Base-by-base conservation (phyloP, 2,888 invertebrate genomes). In the Meiosimyza decipiens region DNA sequence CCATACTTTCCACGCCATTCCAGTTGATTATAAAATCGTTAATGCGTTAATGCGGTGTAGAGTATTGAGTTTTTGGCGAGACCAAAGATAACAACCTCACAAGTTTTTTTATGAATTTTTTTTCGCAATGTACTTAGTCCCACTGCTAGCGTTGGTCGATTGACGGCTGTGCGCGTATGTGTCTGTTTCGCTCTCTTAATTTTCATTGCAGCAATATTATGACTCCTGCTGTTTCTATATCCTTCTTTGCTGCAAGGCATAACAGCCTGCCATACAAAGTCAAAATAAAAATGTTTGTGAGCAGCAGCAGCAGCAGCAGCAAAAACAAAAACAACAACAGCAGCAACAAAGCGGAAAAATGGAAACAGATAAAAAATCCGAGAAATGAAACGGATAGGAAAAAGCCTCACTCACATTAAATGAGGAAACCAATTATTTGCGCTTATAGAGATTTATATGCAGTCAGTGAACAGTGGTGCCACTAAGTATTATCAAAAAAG, bases 381-480 rank as follows among this genome's bases (percentile, higher is more conserved):
- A 73, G 72, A 75, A 75, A 76, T 76, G 76, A 73, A 77, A 75
- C 76, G 76, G 73, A 77, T 71, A 73, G 75, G 73, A 76, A 74
- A 71, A 72, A 70, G 71, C 67, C 54, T 80, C 81, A 81, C 82
- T 84, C 81, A 80, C 80, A 83, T 82, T 82, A 83, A 83, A 82
- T 82, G 82, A 84, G 84, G 83, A 84, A 84, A 85, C 85, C 84
- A 84, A 84, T 84, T 84, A 84, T 84, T 84, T 82, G 84, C 81
- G 80, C 82, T 83, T 82, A 83, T 80, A 82, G 79, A 81, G 81
- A 81, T 83, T 80, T 80, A 60, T 54, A 71, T 71, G 65, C 33
- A 28, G 60, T 18, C 12, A 15, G 6, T 28, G 12, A 28, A 68
- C 68, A 59, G 68, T 68, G 67, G 55, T 18, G 47, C 66, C 5